These are phyloP conservation scores for Zygogramma bicolorata DNA, from an alignment of 2,888 invertebrate species.

Conservation along the genomic window DNA sequence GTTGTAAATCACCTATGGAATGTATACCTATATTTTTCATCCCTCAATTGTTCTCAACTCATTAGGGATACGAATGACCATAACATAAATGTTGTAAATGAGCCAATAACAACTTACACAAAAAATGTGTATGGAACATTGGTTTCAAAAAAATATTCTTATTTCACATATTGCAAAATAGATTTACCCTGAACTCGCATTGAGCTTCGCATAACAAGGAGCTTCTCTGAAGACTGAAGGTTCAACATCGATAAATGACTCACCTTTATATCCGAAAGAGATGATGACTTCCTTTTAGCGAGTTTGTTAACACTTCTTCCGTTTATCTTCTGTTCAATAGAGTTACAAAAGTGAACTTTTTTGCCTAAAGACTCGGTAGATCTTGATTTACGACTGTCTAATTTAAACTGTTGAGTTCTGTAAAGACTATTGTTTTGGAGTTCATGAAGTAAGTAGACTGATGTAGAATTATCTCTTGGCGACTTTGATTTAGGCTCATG, in stretches of 20 bases:
- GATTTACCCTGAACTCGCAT: no score
- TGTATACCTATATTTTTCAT: no score
- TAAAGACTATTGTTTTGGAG: constrained; percentile 32
- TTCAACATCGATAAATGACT: not conserved
- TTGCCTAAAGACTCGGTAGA: constrained; percentile 39
- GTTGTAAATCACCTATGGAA: no score
- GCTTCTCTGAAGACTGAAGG: no score
- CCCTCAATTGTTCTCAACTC: no score
- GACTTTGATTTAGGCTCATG: not conserved
- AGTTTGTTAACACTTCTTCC: not conserved
- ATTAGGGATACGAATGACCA: no score
- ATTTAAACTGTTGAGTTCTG: constrained; percentile 31
- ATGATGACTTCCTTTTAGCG: not conserved
- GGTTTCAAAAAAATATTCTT: no score
- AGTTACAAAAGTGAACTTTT: not conserved
- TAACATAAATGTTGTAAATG: no score
- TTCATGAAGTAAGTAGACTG: constrained; percentile 37
- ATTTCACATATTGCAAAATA: no score
- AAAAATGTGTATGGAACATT: no score
- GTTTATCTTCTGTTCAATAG: not conserved
- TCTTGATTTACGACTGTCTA: constrained; percentile 37
- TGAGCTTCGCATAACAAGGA: no score
- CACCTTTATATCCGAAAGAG: not conserved
- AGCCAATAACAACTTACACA: no score
- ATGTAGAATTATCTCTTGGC: constrained; percentile 35